phyloP scores from a whole-genome alignment of 2,113 vertebrate genomes.

The Ctenodactylus gundi region DNA sequence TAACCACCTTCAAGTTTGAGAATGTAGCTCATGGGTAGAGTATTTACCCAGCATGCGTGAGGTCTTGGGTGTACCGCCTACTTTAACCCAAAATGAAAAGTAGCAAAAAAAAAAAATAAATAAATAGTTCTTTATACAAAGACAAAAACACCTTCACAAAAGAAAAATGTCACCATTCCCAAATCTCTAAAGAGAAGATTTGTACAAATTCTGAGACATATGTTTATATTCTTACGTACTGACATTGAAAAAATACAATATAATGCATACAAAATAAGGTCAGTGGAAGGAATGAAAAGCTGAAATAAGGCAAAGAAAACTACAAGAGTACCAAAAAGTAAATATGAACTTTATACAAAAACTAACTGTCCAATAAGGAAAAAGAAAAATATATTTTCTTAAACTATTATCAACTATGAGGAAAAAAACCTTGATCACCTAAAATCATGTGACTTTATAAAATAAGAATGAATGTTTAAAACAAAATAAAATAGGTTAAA shows the following conservation, averaged over 20 bases:
- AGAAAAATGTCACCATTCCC: not conserved
- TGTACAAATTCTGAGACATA: not conserved
- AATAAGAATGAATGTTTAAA: not conserved
- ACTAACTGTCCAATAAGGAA: no score
- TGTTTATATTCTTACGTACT: not conserved
- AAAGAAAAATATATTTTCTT: not conserved
- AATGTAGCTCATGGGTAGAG: not conserved
- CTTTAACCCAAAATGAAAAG: not conserved
- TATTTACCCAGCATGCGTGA: no score
- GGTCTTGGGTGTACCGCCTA: not conserved
- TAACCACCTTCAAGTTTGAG: not conserved
- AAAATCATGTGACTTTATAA: not conserved
- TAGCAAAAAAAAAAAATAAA: no score
- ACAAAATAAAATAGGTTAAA: not conserved
- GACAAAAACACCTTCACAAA: not conserved
- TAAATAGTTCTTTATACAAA: no score
- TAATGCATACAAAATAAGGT: not conserved
- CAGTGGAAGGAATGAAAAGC: not conserved
- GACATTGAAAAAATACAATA: not conserved
- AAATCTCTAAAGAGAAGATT: not conserved
- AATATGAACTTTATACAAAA: not conserved
- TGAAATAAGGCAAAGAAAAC: not conserved
- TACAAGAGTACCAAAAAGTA: not conserved
- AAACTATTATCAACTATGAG: not conserved
- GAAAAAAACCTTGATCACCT: not conserved